Percentiles rank a stretch among this genome's conserved stretches.
Evolutionary conservation across 1,140 invertebrate species (phyloP).

Genomic region (Polypedilum pembai): DNA sequence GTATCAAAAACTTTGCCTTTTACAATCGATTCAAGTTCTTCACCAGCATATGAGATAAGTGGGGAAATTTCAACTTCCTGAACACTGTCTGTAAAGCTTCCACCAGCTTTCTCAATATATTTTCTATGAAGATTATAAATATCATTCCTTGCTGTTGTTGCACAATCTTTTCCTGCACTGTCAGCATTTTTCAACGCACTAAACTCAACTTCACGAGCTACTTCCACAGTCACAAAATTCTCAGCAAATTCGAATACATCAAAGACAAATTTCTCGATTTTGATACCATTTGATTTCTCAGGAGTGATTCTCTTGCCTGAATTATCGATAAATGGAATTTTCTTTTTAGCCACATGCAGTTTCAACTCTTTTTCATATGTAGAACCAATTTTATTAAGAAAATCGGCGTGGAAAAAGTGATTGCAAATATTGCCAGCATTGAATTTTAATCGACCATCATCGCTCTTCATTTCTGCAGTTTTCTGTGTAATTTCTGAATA

Average conservation of each 20-base stretch:
- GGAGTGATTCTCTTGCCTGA: conserved; percentile 67
- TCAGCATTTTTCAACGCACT: conserved; percentile 95
- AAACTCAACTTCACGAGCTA: conserved; percentile 87
- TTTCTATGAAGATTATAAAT: conserved; percentile 73
- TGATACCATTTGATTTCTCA: conserved; percentile 85
- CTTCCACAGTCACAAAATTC: conserved; percentile 91
- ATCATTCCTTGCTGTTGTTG: conserved; percentile 73
- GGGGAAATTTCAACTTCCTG: conserved; percentile 82
- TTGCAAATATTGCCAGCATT: conserved; percentile 97
- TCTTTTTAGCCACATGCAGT: conserved; percentile 95
- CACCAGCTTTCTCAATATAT: conserved; percentile 80
- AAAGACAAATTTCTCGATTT: conserved; percentile 99
- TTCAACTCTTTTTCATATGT: conserved; percentile 64
- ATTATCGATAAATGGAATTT: conserved; percentile 80
- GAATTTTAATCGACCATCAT: conserved; percentile 77
- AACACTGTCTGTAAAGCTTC: conserved; percentile 58
- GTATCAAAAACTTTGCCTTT: conserved; percentile 59
- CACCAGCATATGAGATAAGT: conserved; percentile 82
- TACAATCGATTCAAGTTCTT: conserved; percentile 62
- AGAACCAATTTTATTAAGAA: conserved; percentile 61
- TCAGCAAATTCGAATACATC: conserved; percentile 93
- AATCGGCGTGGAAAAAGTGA: conserved; percentile 89
- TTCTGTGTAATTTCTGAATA: conserved; percentile 92
- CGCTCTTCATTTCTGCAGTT: conserved; percentile 71
- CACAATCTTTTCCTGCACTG: conserved; percentile 77